Percentiles rank a stretch among this genome's conserved stretches.
Conservation (phyloP, 2,888 invertebrate genomes). For the Sminthurinus aureus region DNA sequence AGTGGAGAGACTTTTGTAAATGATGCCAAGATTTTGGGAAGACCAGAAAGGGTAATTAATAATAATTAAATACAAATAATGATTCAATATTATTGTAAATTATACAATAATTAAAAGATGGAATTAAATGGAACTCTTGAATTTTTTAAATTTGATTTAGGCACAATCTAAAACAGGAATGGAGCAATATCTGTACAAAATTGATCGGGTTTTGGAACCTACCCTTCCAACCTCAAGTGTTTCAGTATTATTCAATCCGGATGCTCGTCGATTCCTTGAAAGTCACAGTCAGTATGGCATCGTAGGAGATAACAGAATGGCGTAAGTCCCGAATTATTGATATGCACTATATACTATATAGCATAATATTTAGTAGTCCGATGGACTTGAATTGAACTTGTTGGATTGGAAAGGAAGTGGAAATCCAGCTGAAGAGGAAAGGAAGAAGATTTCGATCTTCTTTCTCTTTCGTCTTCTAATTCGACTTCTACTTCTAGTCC, state of each 20-base stretch:
- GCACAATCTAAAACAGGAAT: slow-evolving; percentile 69
- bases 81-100: too few species aligned
- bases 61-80: too few species aligned
- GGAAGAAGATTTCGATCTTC: neutral
- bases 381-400: too few species aligned
- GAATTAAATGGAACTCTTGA: too few species aligned
- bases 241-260: slow-evolving; percentile 75
- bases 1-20: slow-evolving; percentile 81
- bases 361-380: too few species aligned
- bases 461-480: too few species aligned
- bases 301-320: slow-evolving; percentile 49
- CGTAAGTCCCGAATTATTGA: slow-evolving; percentile 44
- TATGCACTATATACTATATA: neutral
- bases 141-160: slow-evolving; percentile 58
- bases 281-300: slow-evolving; percentile 51
- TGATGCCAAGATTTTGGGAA: slow-evolving; percentile 76
- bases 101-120: too few species aligned
- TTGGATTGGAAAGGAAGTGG: too few species aligned
- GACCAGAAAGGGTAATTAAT: slow-evolving; percentile 67
- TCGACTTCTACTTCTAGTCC: too few species aligned
- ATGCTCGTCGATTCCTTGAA: slow-evolving; percentile 73
- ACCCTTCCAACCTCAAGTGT: slow-evolving; percentile 66
- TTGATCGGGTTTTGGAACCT: slow-evolving; percentile 85
- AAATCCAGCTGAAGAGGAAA: too few species aligned
- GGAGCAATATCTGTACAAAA: slow-evolving; percentile 82